Evolutionary conservation across 2,113 vertebrate genomes (phyloP).

Genomic region (Reinhardtius hippoglossoides): DNA sequence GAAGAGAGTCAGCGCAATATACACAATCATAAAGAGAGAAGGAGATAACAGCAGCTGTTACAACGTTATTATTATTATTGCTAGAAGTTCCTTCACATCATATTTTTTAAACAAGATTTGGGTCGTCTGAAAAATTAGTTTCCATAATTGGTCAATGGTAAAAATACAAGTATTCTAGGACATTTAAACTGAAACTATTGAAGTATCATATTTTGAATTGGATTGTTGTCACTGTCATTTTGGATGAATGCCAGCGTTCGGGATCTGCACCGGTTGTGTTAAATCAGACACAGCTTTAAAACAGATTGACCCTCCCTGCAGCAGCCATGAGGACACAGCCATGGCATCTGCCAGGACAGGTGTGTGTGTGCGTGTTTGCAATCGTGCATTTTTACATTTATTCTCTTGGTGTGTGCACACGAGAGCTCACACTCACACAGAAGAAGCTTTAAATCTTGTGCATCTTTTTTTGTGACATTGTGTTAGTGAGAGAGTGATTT

Average conservation of each 20-base stretch:
- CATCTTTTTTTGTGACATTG: neutral
- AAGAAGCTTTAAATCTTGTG: conserved; percentile 28
- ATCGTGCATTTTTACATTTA: conserved; percentile 31
- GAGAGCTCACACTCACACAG: conserved; percentile 17
- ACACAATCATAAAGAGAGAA: no score
- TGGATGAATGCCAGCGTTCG: conserved; percentile 29
- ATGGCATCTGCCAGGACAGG: conserved; percentile 73
- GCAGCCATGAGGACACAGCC: conserved; percentile 70
- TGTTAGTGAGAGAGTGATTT: neutral
- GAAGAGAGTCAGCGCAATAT: no score
- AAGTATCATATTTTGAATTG: conserved; percentile 50
- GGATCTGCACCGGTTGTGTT: conserved; percentile 76
- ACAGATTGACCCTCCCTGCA: conserved; percentile 60
- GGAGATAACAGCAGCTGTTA: no score
- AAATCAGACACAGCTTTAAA: conserved; percentile 77
- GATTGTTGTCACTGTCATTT: conserved; percentile 60
- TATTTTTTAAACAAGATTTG: no score
- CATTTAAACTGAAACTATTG: neutral
- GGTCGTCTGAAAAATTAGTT: no score
- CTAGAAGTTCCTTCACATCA: no score
- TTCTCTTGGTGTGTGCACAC: conserved; percentile 8
- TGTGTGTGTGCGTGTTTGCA: conserved; percentile 33
- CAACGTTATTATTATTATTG: no score
- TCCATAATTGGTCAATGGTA: no score
- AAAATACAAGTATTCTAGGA: neutral